These are phyloP conservation scores for Macrosteles quadrilineatus DNA, from an alignment of 1,140 invertebrate genomes.

Conservation along the genomic window DNA sequence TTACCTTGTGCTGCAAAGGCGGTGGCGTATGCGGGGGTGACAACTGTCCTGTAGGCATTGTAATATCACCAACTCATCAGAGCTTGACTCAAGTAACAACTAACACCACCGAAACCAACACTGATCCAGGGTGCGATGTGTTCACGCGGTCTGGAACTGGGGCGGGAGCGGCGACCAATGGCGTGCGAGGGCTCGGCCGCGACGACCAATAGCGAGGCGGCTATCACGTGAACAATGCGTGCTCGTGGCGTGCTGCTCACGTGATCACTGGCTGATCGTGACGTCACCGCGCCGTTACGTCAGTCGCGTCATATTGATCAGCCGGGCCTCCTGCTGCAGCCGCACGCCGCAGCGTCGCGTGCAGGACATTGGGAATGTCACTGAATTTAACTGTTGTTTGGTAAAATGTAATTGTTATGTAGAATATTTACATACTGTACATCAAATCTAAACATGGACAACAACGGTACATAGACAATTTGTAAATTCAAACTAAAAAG, in stretches of 20 bases:
- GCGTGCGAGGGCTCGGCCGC: slow-evolving; percentile 50
- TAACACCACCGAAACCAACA: neutral
- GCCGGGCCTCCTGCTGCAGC: slow-evolving; percentile 44
- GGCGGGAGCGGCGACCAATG: slow-evolving; percentile 46
- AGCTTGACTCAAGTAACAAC: neutral
- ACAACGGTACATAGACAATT: too few relatives aligned
- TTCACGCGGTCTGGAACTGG: slow-evolving; percentile 42
- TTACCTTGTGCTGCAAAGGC: slow-evolving; percentile 7
- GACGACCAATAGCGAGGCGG: slow-evolving; percentile 47
- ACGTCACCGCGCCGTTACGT: slow-evolving; percentile 48
- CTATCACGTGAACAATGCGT: slow-evolving; percentile 50
- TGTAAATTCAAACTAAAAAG: too few relatives aligned
- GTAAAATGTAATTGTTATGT: too few relatives aligned
- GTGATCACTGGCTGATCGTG: slow-evolving; percentile 54
- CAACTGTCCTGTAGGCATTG: neutral
- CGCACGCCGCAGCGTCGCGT: slow-evolving; percentile 43
- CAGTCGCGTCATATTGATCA: slow-evolving; percentile 43
- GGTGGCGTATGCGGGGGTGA: slow-evolving; percentile 17
- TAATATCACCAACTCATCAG: too few relatives aligned
- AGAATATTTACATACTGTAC: too few relatives aligned
- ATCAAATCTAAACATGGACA: too few relatives aligned
- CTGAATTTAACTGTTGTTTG: too few relatives aligned
- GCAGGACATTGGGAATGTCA: too few relatives aligned
- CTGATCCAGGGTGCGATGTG: slow-evolving; percentile 36
- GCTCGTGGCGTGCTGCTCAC: slow-evolving; percentile 55